phyloP scores from a whole-genome alignment of 2,888 invertebrate species.

The Nebria salina region DNA sequence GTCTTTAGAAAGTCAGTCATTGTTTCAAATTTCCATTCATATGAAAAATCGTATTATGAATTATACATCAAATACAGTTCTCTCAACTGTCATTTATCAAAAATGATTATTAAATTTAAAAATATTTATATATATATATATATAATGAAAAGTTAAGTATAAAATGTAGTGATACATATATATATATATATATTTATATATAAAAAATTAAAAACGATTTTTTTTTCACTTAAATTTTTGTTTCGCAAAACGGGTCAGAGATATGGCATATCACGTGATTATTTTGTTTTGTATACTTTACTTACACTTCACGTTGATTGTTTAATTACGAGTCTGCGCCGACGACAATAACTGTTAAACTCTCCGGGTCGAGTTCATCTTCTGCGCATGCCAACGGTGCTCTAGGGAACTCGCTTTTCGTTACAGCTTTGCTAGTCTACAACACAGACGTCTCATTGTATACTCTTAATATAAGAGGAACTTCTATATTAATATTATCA shows the following conservation, averaged over 20 bases:
- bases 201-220: conserved; percentile 25
- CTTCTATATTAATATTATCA: background rate
- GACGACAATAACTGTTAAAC: background rate
- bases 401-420: conserved; percentile 52
- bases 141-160: conserved; percentile 28
- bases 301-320: background rate
- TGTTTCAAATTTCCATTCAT: background rate
- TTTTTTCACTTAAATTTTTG: conserved; percentile 15
- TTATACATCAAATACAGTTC: background rate
- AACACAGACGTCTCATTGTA: conserved; percentile 28
- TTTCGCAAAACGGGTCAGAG: conserved; percentile 35
- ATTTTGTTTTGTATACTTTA: background rate
- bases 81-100: background rate
- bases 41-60: background rate
- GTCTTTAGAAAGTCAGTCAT: background rate
- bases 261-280: conserved; percentile 45
- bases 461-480: background rate
- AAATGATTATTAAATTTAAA: conserved; percentile 1
- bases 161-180: conserved; percentile 24
- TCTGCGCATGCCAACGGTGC: conserved; percentile 61
- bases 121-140: background rate
- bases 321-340: background rate
- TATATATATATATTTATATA: conserved; percentile 11
- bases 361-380: conserved; percentile 55
- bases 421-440: conserved; percentile 36